Evolutionary conservation across 2,888 invertebrate genomes (phyloP).

Genomic region (Autographa gamma): DNA sequence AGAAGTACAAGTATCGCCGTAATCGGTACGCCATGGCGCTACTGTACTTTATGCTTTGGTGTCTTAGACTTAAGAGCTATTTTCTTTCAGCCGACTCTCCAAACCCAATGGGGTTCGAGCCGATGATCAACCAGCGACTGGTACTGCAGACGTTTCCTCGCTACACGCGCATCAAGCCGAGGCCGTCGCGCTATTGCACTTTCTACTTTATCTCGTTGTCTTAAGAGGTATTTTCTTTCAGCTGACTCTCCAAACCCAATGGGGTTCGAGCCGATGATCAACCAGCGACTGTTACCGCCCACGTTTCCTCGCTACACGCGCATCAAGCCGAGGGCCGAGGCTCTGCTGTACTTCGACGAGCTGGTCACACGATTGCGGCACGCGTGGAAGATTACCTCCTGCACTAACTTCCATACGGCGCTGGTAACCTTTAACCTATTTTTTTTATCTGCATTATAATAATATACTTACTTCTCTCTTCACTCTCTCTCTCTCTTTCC

Average conservation of each 20-base stretch:
- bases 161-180: constrained; percentile 96
- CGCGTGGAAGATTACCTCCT: constrained; percentile 94
- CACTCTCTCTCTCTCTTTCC: too few relatives aligned
- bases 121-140: constrained; percentile 97
- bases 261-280: constrained; percentile 98
- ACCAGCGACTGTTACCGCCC: constrained; percentile 98
- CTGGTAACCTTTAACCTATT: constrained; percentile 87
- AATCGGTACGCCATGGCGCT: too few relatives aligned
- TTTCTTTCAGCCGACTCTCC: constrained; percentile 90
- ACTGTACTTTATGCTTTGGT: background rate
- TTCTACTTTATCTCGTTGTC: background rate
- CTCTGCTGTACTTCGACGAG: constrained; percentile 94
- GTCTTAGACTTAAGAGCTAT: background rate
- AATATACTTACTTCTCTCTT: too few relatives aligned
- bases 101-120: constrained; percentile 97
- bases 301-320: constrained; percentile 99
- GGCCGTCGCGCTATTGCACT: constrained; percentile 90
- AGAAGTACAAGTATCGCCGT: too few relatives aligned
- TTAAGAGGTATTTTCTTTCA: constrained; percentile 63
- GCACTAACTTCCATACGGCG: constrained; percentile 94
- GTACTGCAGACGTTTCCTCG: constrained; percentile 99
- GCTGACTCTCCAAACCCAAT: constrained; percentile 93
- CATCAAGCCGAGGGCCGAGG: constrained; percentile 94
- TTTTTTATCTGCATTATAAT: too few relatives aligned
- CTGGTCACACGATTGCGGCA: constrained; percentile 94